These are phyloP conservation scores for Nothobranchius kuhntae DNA, from an alignment of 2,113 vertebrate species.

Conservation along the genomic window DNA sequence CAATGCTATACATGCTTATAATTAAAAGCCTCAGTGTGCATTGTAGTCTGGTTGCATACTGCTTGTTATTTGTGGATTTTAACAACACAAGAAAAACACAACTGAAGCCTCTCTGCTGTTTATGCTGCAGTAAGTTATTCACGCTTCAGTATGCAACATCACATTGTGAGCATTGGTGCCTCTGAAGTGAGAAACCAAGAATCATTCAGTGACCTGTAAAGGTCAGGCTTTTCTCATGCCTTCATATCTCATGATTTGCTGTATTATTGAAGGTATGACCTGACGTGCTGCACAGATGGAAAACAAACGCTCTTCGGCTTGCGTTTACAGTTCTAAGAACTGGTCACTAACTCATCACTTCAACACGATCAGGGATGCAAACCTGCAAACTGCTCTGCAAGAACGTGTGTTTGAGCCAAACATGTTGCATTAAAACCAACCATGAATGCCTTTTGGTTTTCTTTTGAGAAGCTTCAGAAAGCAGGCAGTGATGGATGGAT, in stretches of 20 bases:
- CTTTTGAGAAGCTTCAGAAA: too few relatives aligned
- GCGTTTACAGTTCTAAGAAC: slow-evolving; percentile 30
- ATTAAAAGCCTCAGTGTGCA: slow-evolving; percentile 11
- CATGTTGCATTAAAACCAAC: too few relatives aligned
- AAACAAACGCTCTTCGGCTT: slow-evolving; percentile 42
- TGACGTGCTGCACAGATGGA: slow-evolving; percentile 46
- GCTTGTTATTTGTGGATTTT: not conserved
- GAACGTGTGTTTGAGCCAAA: too few relatives aligned
- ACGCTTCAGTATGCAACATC: not conserved
- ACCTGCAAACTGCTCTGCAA: too few relatives aligned
- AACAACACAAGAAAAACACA: not conserved
- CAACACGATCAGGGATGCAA: not conserved
- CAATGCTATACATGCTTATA: not conserved
- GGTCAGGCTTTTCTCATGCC: slow-evolving; percentile 43
- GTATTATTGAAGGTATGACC: slow-evolving; percentile 42
- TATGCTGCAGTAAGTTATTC: not conserved
- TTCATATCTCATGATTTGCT: slow-evolving; percentile 71
- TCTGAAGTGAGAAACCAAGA: not conserved
- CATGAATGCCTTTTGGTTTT: too few relatives aligned
- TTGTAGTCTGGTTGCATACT: not conserved
- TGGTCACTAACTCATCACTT: not conserved
- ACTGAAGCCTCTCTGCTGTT: not conserved
- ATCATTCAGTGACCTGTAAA: slow-evolving; percentile 43
- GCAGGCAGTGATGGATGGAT: too few relatives aligned
- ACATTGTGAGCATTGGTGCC: not conserved